Base-by-base conservation (phyloP, 2,888 invertebrate genomes). In the Axea sp. region DNA sequence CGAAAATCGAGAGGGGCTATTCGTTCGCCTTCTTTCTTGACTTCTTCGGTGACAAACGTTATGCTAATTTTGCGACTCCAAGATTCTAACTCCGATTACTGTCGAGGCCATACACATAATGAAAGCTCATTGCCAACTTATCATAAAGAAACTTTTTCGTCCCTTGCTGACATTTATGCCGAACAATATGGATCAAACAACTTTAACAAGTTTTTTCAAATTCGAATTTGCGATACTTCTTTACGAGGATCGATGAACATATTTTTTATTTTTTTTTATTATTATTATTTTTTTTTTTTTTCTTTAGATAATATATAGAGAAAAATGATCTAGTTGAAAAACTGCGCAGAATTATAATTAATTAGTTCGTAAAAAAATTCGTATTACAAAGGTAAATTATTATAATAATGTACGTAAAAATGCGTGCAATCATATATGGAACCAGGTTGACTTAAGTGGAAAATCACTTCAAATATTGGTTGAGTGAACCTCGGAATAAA, bases 21-120 rank as follows among this genome's bases (percentile, higher is more conserved):
- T 60, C 47, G 62, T 30, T 45, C 24, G 37, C 62, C 24, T 55
- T 26, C 60, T 60, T 47, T 47, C 55, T 22, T 19, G 60, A 45
- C 37, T 65, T 51, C 45, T 19, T 37, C 59, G 65, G 53, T 60
- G 67, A 73, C 73, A 67, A 67, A 73, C 65, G 65, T 73, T 73
- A 73, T 60, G 73, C 73, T 67, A 67, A 73, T 73, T 72, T 53
- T 19, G 60, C 37, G 45, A 65, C 24, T 45, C 43, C 19, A 72
- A 72, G 72, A 72, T 65, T 49, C 57, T 31, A 14, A 14, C 33
- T 22, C 24, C 31, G 41, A 37, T 43, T 5, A 4, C 33, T 12
- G 37, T 8, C 37, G 37, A 6, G 45, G 12, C 60, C 35, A 26
- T 12, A 62, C 60, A 62, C 37, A 65, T 65, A 65, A 72, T 65